Percentiles rank a stretch among this genome's conserved stretches.
phyloP scores from a whole-genome alignment of 2,888 invertebrate species.

The Rhagonycha lutea region DNA sequence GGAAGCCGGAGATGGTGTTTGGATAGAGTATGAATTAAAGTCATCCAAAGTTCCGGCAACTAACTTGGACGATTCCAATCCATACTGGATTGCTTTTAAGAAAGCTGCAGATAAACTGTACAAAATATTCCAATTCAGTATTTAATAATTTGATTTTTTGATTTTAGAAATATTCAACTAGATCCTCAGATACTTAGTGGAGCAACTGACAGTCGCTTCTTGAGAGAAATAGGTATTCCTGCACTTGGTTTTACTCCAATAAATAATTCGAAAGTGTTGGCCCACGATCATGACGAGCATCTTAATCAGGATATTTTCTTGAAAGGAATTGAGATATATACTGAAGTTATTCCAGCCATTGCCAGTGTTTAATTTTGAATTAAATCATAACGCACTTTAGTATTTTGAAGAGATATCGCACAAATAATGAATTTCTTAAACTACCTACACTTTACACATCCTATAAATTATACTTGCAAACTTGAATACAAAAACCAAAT shows the following conservation, averaged over 20 bases:
- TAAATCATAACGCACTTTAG: no score
- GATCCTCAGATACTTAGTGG: slow-evolving; percentile 83
- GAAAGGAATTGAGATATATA: slow-evolving; percentile 80
- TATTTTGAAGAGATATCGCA: no score
- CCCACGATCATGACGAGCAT: slow-evolving; percentile 92
- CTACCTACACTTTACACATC: no score
- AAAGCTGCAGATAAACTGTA: slow-evolving; percentile 53
- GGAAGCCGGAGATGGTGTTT: background rate
- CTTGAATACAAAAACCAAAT: no score
- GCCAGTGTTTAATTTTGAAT: slow-evolving; percentile 45
- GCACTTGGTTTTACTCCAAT: slow-evolving; percentile 92
- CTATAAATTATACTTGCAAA: no score
- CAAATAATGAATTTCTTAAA: no score
- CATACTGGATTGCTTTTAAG: background rate
- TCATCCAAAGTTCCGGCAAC: background rate
- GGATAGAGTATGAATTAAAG: background rate
- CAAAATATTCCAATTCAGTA: slow-evolving; percentile 44
- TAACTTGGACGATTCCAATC: background rate
- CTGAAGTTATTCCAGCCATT: slow-evolving; percentile 67
- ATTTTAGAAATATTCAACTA: slow-evolving; percentile 57
- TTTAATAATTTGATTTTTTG: no score
- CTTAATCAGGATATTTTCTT: slow-evolving; percentile 80
- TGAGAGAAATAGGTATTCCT: slow-evolving; percentile 77
- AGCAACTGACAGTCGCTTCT: slow-evolving; percentile 86
- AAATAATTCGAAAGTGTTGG: slow-evolving; percentile 78